Conservation (phyloP, 1,140 invertebrate species). For the Magallana angulata region DNA sequence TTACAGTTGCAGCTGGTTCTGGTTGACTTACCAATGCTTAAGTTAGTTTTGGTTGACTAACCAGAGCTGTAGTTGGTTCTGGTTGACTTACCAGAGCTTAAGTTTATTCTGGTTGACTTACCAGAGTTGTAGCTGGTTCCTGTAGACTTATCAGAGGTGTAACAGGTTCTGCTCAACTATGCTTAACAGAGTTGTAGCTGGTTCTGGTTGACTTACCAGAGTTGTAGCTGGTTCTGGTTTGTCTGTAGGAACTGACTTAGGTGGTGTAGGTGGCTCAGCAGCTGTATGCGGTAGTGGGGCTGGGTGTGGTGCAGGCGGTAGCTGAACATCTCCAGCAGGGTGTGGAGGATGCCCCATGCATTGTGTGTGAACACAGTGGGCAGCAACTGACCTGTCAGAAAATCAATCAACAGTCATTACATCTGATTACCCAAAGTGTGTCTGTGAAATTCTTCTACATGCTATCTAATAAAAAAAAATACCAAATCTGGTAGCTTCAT, state of each 20-base stretch:
- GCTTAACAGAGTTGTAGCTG: constrained; percentile 91
- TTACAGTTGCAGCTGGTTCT: constrained; percentile 95
- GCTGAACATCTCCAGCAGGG: constrained; percentile 96
- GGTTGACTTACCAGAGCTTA: constrained; percentile 87
- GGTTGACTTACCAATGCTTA: constrained; percentile 94
- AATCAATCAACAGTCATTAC: too few species aligned
- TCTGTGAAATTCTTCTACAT: too few species aligned
- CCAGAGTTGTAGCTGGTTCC: constrained; percentile 84
- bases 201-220: constrained; percentile 86
- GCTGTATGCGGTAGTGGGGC: constrained; percentile 94
- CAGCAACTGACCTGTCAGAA: constrained; percentile 87
- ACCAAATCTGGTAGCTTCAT: too few species aligned
- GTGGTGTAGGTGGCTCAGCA: constrained; percentile 92
- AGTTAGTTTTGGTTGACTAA: constrained; percentile 96
- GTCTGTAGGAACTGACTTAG: constrained; percentile 93
- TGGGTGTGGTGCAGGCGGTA: constrained; percentile 97
- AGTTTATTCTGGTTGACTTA: constrained; percentile 96
- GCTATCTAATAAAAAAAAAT: too few species aligned
- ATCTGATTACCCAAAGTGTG: too few species aligned
- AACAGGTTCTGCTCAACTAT: too few species aligned
- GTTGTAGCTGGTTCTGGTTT: constrained; percentile 95
- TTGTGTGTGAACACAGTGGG: constrained; percentile 94
- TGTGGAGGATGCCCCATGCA: constrained; percentile 96
- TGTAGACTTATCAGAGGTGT: too few species aligned
- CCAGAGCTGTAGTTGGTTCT: constrained; percentile 77